These are phyloP conservation scores for Psilanteris sp. DNA, from an alignment of 1,140 invertebrate species.

Conservation along the genomic window DNA sequence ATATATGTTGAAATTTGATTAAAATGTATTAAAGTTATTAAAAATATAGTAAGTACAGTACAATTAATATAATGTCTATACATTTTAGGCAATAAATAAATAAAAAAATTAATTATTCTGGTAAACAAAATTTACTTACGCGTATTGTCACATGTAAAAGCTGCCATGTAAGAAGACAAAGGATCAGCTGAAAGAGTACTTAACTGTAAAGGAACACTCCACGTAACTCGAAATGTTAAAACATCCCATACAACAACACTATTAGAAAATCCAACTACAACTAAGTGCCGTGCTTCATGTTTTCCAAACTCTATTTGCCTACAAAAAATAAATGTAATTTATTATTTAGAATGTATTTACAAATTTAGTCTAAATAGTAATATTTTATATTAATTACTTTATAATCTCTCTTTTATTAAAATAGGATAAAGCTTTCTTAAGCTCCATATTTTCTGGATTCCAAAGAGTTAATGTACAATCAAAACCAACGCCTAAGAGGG, in stretches of 20 bases:
- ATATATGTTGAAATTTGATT: too few relatives aligned
- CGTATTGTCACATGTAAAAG: slow-evolving; percentile 83
- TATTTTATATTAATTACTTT: slow-evolving; percentile 69
- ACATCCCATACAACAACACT: slow-evolving; percentile 87
- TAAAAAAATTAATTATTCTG: too few relatives aligned
- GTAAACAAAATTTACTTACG: slow-evolving; percentile 80
- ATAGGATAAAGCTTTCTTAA: slow-evolving; percentile 79
- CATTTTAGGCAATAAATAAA: too few relatives aligned
- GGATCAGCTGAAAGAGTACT: slow-evolving; percentile 82
- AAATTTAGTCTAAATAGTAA: too few relatives aligned
- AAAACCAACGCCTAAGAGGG: slow-evolving; percentile 87
- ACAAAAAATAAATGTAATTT: slow-evolving; percentile 5
- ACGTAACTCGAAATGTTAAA: slow-evolving; percentile 82
- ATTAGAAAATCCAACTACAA: slow-evolving; percentile 81
- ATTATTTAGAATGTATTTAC: too few relatives aligned
- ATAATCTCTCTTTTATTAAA: slow-evolving; percentile 71
- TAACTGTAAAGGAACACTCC: slow-evolving; percentile 81
- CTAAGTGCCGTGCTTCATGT: slow-evolving; percentile 83
- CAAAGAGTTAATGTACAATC: slow-evolving; percentile 86
- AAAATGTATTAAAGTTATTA: too few relatives aligned
- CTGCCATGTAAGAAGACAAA: slow-evolving; percentile 83
- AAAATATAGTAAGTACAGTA: too few relatives aligned
- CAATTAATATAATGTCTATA: too few relatives aligned
- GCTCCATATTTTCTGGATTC: slow-evolving; percentile 80
- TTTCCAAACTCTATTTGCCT: slow-evolving; percentile 85